Evolutionary conservation across 2,797 vertebrate genomes (phyloP).

Genomic region (Cephalopachus bancanus): DNA sequence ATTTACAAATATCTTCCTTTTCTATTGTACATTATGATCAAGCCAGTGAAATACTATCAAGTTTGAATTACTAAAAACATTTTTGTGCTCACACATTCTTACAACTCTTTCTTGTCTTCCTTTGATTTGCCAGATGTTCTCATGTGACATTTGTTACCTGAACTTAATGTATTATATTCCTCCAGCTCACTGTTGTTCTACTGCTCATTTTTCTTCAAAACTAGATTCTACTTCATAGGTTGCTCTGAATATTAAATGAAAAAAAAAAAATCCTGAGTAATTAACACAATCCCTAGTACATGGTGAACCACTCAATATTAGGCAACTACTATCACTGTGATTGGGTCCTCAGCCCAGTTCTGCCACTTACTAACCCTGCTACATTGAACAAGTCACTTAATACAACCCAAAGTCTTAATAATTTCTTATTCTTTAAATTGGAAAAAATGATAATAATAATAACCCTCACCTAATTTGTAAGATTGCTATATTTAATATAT

Average conservation of each 20-base stretch:
- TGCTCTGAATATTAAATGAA: not conserved
- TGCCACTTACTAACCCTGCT: not conserved
- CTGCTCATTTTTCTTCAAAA: not conserved
- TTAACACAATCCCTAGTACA: not conserved
- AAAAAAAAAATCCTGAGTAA: not conserved
- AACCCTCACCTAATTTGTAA: not conserved
- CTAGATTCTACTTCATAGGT: not conserved
- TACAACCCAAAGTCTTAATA: not conserved
- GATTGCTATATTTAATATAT: not conserved
- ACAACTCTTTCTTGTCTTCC: not conserved
- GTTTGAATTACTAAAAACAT: not conserved
- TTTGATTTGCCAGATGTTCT: conserved; percentile 31
- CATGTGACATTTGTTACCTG: not conserved
- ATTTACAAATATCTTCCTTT: not conserved
- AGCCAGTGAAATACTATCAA: not conserved
- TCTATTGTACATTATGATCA: not conserved
- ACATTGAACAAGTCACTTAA: not conserved
- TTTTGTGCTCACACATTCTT: not conserved
- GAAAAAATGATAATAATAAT: not conserved
- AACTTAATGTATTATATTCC: not conserved
- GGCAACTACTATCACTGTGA: not conserved
- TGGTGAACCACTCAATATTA: not conserved
- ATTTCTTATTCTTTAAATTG: conserved; percentile 20
- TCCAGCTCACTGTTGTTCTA: not conserved
- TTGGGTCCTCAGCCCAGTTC: not conserved